Base-by-base conservation (phyloP, 2,888 invertebrate species). In the Leucophora obtusa region DNA sequence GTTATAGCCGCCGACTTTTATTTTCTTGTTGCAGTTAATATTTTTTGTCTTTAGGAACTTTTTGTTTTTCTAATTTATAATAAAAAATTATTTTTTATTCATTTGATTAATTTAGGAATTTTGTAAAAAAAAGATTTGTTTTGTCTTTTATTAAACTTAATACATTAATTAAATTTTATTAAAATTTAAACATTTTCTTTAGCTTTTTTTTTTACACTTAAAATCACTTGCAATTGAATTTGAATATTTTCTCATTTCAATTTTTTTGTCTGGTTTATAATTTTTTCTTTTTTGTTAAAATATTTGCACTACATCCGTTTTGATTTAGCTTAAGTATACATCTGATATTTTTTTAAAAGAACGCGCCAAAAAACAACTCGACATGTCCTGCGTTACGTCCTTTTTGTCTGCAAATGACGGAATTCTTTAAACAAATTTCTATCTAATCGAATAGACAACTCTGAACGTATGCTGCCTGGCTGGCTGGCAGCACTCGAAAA, bases 341-440 rank as follows among this genome's bases (percentile, higher is more conserved):
- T 43, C 47, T 50, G 58, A 58, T 66, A 60, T 33, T 28, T 28
- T 28, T 28, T 28, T 28, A 58, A 62, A 24, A 58, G 59, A 80
- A 80, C 82, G 79, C 79, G 77, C 75, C 74, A 77, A 81, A 81
- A 70, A 66, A 47, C 14, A 65, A 73, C 24, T 73, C 72, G 63
- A 50, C 50, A 28, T 77, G 47, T 33, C 66, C 54, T 71, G 74
- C 70, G 75, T 65, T 71, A 62, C 66, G 75, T 58, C 50, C 72
- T 66, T 69, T 81, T 84, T 87, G 89, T 89, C 89, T 88, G 89
- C 84, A 85, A 88, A 86, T 87, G 86, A 86, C 87, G 88, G 87
- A 89, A 89, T 89, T 87, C 87, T 87, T 89, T 86, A 86, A 87
- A 86, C 86, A 89, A 90, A 90, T 90, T 90, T 88, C 87, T 83